Evolutionary conservation across 2,888 invertebrate genomes (phyloP).

Genomic region (Chymomyza caudatula): DNA sequence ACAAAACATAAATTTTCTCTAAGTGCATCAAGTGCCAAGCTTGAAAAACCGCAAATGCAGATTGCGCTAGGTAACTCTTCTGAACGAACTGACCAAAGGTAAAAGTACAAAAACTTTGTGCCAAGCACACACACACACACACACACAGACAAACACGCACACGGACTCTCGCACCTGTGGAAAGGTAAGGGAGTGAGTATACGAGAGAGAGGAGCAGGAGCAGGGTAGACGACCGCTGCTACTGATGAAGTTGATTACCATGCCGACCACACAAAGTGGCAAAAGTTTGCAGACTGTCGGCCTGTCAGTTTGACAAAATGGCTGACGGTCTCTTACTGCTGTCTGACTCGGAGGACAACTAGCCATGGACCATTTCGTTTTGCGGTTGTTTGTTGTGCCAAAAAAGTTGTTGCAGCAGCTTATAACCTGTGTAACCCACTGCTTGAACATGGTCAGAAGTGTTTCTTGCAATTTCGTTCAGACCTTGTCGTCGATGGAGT

Average conservation of each 20-base stretch:
- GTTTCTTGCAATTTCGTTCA: neutral
- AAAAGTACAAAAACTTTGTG: neutral
- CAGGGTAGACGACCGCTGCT: neutral
- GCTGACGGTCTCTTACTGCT: neutral
- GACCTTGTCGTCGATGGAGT: neutral
- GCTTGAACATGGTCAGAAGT: neutral
- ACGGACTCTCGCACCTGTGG: neutral
- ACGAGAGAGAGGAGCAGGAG: neutral
- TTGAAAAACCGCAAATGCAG: neutral
- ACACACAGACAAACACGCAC: neutral
- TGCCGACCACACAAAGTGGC: constrained; percentile 15
- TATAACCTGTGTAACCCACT: neutral
- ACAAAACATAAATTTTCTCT: neutral
- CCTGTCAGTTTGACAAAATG: neutral
- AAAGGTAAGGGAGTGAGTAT: neutral
- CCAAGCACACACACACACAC: neutral
- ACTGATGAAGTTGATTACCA: constrained; percentile 5
- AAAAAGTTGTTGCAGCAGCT: neutral
- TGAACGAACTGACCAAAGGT: neutral
- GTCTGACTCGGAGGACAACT: neutral
- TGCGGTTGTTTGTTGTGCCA: constrained; percentile 3
- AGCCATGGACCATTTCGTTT: constrained; percentile 6
- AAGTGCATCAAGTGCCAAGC: neutral
- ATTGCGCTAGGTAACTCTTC: neutral
- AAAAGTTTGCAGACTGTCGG: constrained; percentile 14